Base-by-base conservation (phyloP, 1,140 invertebrate genomes). In the Papilio machaon region DNA sequence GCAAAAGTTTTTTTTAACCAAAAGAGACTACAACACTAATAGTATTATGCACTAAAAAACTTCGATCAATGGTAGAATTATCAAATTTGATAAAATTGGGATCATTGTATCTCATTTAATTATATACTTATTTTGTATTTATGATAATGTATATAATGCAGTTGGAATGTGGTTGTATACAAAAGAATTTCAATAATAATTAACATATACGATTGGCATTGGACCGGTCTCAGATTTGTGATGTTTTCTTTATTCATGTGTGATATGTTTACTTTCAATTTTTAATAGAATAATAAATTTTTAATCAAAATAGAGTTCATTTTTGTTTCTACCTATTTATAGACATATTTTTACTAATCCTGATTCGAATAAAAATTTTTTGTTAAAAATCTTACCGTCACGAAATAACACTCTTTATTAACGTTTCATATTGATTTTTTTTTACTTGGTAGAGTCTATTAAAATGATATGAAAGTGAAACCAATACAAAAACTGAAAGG, bases 131-230 rank as follows among this genome's bases (percentile, higher is more conserved):
- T 76, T 38, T 43, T 43, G 7, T 76, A 54, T 76, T 54, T 76
- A 76, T 76, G 23, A 23, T 74, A 74, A 74, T 74, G 35, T 74
- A 74, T 10, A 75, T 30, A 76, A 76, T 30, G 74, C 47, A 30
- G 13, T 76, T 13, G 23, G 74, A 76, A 52, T 76, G 74, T 74
- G 5, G 38, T 38, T 74, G n/a, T 76, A 23, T 54, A 75, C 23
- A 35, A 35, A 19, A 15, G 43, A 76, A 49, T 47, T 76, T 11
- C n/a, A 76, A 76, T 76, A 76, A 76, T 76, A 76, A 74, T 74
- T 49, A 47, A 76, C 19, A 76, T 52, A 49, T 19, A 76, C 23
- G 46, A 76, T 75, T 52, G 73, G 52, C 23, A 76, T 76, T 76
- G 74, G 23, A 52, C 64, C 64, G 64, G 64, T 70, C 30, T 70